Evolutionary conservation across 2,113 vertebrate species (phyloP).

Genomic region (Corydoras sp.): DNA sequence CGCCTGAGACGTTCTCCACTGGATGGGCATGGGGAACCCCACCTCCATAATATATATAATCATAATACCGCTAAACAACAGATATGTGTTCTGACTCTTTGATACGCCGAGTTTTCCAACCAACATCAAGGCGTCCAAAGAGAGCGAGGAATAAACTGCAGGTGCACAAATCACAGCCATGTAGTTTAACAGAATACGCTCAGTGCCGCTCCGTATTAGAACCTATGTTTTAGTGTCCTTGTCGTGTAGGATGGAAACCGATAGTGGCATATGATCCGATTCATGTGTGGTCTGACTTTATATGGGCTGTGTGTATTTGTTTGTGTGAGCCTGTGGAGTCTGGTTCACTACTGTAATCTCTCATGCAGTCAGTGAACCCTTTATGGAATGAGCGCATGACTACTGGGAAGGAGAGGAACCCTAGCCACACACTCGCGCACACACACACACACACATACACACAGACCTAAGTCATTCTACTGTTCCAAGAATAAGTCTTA

Average conservation of each 20-base stretch:
- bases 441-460: slow-evolving; percentile 3
- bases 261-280: background rate
- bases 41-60: too few species aligned
- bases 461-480: slow-evolving; percentile 3
- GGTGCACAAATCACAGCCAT: too few species aligned
- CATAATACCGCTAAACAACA: too few species aligned
- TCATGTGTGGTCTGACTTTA: slow-evolving; percentile 28
- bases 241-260: background rate
- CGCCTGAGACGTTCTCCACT: too few species aligned
- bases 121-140: too few species aligned
- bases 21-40: too few species aligned
- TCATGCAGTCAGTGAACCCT: slow-evolving; percentile 17
- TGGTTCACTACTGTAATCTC: slow-evolving; percentile 21
- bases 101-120: too few species aligned
- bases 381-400: slow-evolving; percentile 20
- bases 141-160: too few species aligned
- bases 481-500: background rate
- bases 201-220: too few species aligned
- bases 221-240: too few species aligned
- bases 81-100: too few species aligned
- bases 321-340: slow-evolving; percentile 10
- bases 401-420: slow-evolving; percentile 19
- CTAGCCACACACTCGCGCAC: slow-evolving; percentile 8
- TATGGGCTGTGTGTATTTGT: slow-evolving; percentile 1
- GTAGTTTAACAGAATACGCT: too few species aligned